Base-by-base conservation (phyloP, 2,888 invertebrate species). In the Allacma fusca region DNA sequence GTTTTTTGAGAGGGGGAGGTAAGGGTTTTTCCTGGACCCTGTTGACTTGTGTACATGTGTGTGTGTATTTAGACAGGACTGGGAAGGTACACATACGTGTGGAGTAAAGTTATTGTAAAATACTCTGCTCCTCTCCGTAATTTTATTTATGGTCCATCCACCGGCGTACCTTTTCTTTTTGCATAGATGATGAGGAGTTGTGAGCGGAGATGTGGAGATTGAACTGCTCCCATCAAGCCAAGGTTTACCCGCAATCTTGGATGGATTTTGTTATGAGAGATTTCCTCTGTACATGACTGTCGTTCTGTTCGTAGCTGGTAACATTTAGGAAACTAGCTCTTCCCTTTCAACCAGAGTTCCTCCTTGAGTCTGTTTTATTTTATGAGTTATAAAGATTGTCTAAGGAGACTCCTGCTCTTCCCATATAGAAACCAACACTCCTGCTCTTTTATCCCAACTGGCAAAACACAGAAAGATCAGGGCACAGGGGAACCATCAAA, bases 351-450 rank as follows among this genome's bases (percentile, higher is more conserved):
- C 13, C 23, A 40, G 2, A 62, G 62, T 50, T 50, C 50, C 19
- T 65, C 65, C 65, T 21, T 70, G 70, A 43, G 50, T 70, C 70
- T 70, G 50, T 70, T 70, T 70, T 24, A 70, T 70, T 70, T 70
- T 70, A 70, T 70, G 70, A 70, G 70, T 70, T 70, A 70, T 70
- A 70, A 44, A 69, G 23, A 50, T 70, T 69, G 44, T 69, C 69
- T 69, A 26, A 26, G 44, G 70, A 13, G 23, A 40, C 40, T 40
- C 40, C 40, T 40, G 7, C 7, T 9, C 40, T 40, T 9, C 40
- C n/a, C n/a, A n/a, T n/a, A n/a, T n/a, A n/a, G n/a, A n/a, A 40
- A 40, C 40, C 13, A 40, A 40, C 13, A 40, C 40, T n/a, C 5
- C 40, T 40, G 40, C 40, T 40, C 40, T 13, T 40, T 13, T 40